Percentiles rank a stretch among this genome's conserved stretches.
Evolutionary conservation across 30 jellyfish, hydroid and myxozoan genomes (phyloP).

Genomic region (Cassiopea andromeda): DNA sequence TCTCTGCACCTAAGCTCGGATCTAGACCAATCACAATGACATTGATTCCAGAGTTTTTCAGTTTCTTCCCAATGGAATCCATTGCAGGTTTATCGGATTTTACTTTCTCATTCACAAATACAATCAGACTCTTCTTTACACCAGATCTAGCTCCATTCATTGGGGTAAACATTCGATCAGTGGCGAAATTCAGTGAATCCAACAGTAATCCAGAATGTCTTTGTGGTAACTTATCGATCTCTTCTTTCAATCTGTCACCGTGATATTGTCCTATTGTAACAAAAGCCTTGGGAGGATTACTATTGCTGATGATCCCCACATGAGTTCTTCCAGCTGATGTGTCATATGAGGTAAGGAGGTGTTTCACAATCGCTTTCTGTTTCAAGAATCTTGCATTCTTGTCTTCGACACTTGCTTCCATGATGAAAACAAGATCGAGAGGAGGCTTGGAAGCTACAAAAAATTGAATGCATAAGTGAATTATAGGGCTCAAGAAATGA

Average conservation of each 20-base stretch:
- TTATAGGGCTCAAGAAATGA: too few relatives aligned
- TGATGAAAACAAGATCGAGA: constrained; percentile 76
- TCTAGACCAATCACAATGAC: constrained; percentile 73
- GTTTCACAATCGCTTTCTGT: constrained; percentile 62
- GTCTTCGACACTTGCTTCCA: constrained; percentile 74
- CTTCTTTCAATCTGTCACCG: background rate
- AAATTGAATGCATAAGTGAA: too few relatives aligned
- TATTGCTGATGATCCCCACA: constrained; percentile 71
- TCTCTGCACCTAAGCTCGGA: constrained; percentile 23
- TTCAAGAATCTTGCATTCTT: constrained; percentile 19
- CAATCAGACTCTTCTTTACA: constrained; percentile 77
- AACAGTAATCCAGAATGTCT: background rate
- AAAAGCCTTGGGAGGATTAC: constrained; percentile 42
- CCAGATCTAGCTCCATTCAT: constrained; percentile 85
- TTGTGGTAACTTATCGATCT: constrained; percentile 17
- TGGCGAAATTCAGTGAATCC: constrained; percentile 54
- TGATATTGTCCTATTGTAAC: constrained; percentile 68
- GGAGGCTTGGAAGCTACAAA: constrained; percentile 35
- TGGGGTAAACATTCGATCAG: constrained; percentile 44
- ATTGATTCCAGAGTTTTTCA: constrained; percentile 51
- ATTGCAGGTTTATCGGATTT: constrained; percentile 48
- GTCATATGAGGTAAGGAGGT: constrained; percentile 71
- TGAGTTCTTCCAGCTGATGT: constrained; percentile 70
- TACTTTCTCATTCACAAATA: constrained; percentile 67
- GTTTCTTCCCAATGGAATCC: constrained; percentile 25